A percentile compares a stretch with the other conserved stretches of the same genome.
Evolutionary conservation across 2,888 invertebrate species (phyloP).

Genomic region (Ectemnius lituratus): DNA sequence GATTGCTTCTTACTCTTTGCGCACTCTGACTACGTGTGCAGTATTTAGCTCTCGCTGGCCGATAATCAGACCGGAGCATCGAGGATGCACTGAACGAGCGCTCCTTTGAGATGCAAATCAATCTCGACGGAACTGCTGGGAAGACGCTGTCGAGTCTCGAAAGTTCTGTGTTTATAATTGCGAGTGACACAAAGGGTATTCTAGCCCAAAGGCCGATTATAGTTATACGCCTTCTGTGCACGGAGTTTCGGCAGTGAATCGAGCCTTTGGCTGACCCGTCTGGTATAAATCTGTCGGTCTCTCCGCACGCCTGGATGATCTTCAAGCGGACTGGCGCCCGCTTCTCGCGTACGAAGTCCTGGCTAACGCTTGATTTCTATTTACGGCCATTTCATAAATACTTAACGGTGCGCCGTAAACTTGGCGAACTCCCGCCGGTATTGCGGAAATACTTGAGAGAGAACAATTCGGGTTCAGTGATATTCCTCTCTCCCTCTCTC

Average conservation of each 20-base stretch:
- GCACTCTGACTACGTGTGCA: background rate
- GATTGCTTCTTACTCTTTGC: conserved; percentile 19
- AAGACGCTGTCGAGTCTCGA: too few relatives aligned
- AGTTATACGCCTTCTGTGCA: background rate
- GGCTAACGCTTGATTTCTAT: background rate
- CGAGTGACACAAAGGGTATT: background rate
- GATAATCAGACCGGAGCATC: too few relatives aligned
- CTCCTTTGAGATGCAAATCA: background rate
- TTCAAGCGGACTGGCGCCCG: too few relatives aligned
- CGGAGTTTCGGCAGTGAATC: too few relatives aligned
- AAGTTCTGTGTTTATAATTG: background rate
- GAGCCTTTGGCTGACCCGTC: too few relatives aligned
- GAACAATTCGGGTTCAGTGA: background rate
- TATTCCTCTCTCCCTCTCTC: background rate
- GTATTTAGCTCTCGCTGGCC: too few relatives aligned
- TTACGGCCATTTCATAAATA: conserved; percentile 1
- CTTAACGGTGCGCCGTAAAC: background rate
- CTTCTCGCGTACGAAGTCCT: background rate
- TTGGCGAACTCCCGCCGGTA: background rate
- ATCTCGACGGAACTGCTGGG: background rate
- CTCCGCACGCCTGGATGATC: too few relatives aligned
- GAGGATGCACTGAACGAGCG: too few relatives aligned
- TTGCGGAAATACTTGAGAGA: background rate
- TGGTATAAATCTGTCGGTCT: too few relatives aligned
- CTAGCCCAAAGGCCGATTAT: background rate